Evolutionary conservation across 30 jellyfish, hydroid and myxozoan genomes (phyloP).

Genomic region (Cassiopea xamachana): DNA sequence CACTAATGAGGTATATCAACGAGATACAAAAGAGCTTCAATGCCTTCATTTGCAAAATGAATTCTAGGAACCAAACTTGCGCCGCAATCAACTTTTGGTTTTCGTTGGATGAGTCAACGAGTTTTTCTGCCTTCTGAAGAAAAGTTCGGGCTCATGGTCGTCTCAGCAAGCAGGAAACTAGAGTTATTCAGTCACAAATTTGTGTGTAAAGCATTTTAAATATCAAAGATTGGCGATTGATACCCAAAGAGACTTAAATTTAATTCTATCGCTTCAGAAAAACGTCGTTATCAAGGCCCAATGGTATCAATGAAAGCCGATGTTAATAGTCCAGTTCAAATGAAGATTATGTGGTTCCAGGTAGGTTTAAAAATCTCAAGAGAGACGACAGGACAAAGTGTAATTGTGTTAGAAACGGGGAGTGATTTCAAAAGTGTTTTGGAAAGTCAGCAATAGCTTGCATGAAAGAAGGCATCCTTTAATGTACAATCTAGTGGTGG

Average conservation of each 20-base stretch:
- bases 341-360: slow-evolving; percentile 26
- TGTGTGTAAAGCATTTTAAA: not conserved
- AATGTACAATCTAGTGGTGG: too few relatives aligned
- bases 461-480: too few relatives aligned
- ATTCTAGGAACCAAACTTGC: not conserved
- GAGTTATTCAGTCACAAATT: not conserved
- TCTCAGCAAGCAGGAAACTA: not conserved
- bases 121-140: not conserved
- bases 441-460: not conserved
- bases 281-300: not conserved
- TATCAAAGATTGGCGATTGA: not conserved
- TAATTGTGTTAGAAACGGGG: not conserved
- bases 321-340: slow-evolving; percentile 2
- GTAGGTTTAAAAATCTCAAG: slow-evolving; percentile 3
- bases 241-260: not conserved
- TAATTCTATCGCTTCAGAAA: not conserved
- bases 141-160: not conserved
- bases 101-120: not conserved
- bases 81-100: not conserved
- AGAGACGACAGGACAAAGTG: not conserved
- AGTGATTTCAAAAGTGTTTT: not conserved
- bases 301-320: slow-evolving; percentile 12
- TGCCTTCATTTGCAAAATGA: not conserved
- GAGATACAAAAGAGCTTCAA: too few relatives aligned
- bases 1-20: too few relatives aligned